These are phyloP conservation scores for Drosophila busckii DNA, from an alignment of 1,140 invertebrate species.

Conservation along the genomic window DNA sequence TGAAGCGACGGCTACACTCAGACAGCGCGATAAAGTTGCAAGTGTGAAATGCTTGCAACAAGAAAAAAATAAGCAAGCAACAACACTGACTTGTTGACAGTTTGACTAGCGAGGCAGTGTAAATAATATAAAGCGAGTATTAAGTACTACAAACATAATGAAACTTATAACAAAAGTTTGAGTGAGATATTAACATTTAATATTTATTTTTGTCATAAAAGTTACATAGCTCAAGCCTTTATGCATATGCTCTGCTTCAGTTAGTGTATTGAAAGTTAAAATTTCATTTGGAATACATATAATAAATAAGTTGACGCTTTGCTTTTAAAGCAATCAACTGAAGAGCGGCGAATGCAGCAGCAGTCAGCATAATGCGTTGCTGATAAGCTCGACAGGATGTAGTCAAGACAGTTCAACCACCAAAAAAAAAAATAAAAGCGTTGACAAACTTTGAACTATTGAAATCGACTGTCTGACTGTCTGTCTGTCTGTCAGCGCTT, in stretches of 20 bases:
- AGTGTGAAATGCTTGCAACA: constrained; percentile 22
- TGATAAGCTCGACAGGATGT: constrained; percentile 65
- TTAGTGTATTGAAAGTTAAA: constrained; percentile 23
- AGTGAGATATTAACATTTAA: neutral
- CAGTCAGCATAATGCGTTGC: constrained; percentile 46
- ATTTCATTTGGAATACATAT: constrained; percentile 43
- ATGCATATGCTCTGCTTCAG: neutral
- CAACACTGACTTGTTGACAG: constrained; percentile 58
- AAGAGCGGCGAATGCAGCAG: constrained; percentile 34
- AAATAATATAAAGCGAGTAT: constrained; percentile 6
- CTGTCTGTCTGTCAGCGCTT: constrained; percentile 22
- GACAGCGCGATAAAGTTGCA: constrained; percentile 65
- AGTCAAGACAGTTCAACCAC: neutral
- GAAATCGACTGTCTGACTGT: constrained; percentile 19
- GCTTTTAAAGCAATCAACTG: constrained; percentile 13
- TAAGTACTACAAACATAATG: neutral
- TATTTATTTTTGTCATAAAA: neutral
- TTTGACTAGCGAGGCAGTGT: constrained; percentile 1
- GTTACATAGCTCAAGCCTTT: neutral
- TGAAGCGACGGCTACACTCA: constrained; percentile 50
- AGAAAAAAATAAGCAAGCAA: constrained; percentile 4
- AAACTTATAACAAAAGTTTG: neutral
- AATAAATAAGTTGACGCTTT: constrained; percentile 46
- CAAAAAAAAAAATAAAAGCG: too few species aligned
- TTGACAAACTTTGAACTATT: constrained; percentile 56